Percentiles rank a stretch among this genome's conserved stretches.
Conservation (phyloP, 2,888 invertebrate species). For the Brachylomia viminalis region DNA sequence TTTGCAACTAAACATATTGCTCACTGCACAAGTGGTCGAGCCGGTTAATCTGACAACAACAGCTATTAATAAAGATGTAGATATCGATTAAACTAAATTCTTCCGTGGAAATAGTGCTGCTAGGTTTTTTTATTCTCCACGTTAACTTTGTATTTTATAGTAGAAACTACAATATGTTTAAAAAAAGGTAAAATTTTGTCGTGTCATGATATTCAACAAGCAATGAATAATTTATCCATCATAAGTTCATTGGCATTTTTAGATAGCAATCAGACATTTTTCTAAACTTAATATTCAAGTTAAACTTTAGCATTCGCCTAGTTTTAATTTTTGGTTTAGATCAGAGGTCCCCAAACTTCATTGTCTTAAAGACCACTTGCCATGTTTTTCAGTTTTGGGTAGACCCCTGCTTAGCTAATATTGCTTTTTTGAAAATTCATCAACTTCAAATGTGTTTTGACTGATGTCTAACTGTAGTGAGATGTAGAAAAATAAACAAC, state of each 20-base stretch:
- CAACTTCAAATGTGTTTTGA: too few species aligned
- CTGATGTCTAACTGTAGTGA: too few species aligned
- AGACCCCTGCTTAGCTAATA: too few species aligned
- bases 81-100: conserved; percentile 5
- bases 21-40: conserved; percentile 33
- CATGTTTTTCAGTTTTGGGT: too few species aligned
- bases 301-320: not conserved
- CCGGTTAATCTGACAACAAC: conserved; percentile 43
- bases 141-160: not conserved
- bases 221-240: not conserved
- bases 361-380: too few species aligned
- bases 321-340: not conserved
- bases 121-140: not conserved
- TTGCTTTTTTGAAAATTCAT: too few species aligned
- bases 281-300: not conserved
- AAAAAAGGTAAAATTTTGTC: not conserved
- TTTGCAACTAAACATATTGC: conserved; percentile 53
- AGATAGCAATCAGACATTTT: not conserved
- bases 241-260: conserved; percentile 11
- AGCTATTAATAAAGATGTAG: conserved; percentile 19
- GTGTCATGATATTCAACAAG: not conserved
- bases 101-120: not conserved
- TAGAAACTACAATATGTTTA: not conserved
- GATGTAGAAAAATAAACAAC: too few species aligned
- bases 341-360: too few species aligned